phyloP scores from a whole-genome alignment of 1,140 invertebrate genomes.

The Zaprionus africanus region DNA sequence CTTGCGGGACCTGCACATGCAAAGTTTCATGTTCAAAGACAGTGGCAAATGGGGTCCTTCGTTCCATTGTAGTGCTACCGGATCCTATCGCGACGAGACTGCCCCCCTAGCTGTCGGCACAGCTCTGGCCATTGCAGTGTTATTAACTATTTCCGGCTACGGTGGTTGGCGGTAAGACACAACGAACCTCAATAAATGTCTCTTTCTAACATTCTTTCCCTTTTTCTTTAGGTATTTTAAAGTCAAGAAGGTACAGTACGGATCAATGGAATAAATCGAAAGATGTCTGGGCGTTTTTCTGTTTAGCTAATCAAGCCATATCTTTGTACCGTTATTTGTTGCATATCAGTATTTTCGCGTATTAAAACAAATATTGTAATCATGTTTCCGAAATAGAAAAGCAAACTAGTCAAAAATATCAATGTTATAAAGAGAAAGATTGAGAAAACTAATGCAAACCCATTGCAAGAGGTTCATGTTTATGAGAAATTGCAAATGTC shows the following conservation, averaged over 20 bases:
- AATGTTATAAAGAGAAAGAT: slow-evolving; percentile 29
- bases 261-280: slow-evolving; percentile 92
- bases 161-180: slow-evolving; percentile 86
- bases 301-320: slow-evolving; percentile 41
- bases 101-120: slow-evolving; percentile 94
- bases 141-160: slow-evolving; percentile 92
- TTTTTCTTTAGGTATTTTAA: slow-evolving; percentile 91
- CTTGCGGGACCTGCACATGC: slow-evolving; percentile 86
- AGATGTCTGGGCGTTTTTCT: slow-evolving; percentile 48
- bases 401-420: slow-evolving; percentile 21
- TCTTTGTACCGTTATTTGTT: slow-evolving; percentile 38
- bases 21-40: slow-evolving; percentile 87
- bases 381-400: slow-evolving; percentile 25
- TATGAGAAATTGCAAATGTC: slow-evolving; percentile 80
- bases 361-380: slow-evolving; percentile 38
- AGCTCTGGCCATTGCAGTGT: slow-evolving; percentile 91
- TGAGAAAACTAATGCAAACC: slow-evolving; percentile 30
- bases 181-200: background rate
- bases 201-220: background rate
- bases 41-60: slow-evolving; percentile 86
- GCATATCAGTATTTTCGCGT: slow-evolving; percentile 43
- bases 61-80: slow-evolving; percentile 86
- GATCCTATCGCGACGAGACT: slow-evolving; percentile 89
- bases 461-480: slow-evolving; percentile 61
- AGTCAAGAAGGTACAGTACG: slow-evolving; percentile 95